These are phyloP conservation scores for Valencia hispanica DNA, from an alignment of 2,797 vertebrate species.

Conservation along the genomic window DNA sequence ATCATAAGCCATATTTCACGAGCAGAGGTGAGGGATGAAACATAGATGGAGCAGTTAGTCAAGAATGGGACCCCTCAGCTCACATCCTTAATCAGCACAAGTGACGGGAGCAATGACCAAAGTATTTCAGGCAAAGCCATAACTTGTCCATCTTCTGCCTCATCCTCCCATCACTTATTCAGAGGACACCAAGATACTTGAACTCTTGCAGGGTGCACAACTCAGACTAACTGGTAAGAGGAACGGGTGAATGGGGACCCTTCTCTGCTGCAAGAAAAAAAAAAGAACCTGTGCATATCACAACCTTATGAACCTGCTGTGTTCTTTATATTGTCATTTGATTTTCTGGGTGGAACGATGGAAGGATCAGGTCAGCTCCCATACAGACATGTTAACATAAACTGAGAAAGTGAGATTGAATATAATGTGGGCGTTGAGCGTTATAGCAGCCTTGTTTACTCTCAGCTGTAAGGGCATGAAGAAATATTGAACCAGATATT, in stretches of 20 bases:
- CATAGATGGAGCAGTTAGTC: neutral
- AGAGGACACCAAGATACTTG: neutral
- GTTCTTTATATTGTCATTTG: neutral
- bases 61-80: neutral
- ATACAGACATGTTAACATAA: constrained; percentile 11
- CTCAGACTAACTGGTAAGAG: neutral
- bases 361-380: neutral
- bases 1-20: neutral
- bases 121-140: neutral
- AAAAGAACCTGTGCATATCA: neutral
- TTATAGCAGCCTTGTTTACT: constrained; percentile 59
- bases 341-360: neutral
- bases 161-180: neutral
- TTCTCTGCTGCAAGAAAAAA: too few species aligned
- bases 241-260: neutral
- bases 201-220: neutral
- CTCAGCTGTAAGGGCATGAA: constrained; percentile 59
- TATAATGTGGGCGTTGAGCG: constrained; percentile 24
- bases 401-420: constrained; percentile 30
- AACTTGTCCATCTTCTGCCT: neutral
- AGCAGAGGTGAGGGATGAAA: neutral
- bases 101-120: neutral
- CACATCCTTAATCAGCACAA: neutral
- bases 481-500: constrained; percentile 74
- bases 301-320: neutral